These are phyloP conservation scores for Scaptomyza parva DNA, from an alignment of 2,888 invertebrate genomes.

Conservation along the genomic window DNA sequence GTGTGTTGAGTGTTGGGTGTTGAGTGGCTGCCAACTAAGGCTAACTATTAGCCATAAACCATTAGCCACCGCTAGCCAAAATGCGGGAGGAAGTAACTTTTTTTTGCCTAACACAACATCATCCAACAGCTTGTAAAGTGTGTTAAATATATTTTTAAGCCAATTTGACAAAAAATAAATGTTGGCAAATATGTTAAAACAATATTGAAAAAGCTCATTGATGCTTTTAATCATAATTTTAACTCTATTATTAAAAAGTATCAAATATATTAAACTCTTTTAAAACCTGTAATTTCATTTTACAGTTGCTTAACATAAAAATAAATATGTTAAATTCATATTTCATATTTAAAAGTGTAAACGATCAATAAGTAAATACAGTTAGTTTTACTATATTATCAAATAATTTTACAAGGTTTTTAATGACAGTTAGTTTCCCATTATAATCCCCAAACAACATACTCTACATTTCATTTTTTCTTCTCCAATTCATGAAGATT, in stretches of 20 bases:
- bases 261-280: neutral
- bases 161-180: too few species aligned
- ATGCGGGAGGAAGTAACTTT: constrained; percentile 20
- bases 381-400: too few species aligned
- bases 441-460: neutral
- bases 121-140: constrained; percentile 10
- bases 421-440: too few species aligned
- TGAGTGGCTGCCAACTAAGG: constrained; percentile 36
- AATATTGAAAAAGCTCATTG: too few species aligned
- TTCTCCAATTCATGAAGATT: neutral
- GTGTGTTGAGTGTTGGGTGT: too few species aligned
- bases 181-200: neutral
- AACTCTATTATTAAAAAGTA: neutral
- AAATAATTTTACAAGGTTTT: too few species aligned
- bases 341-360: too few species aligned
- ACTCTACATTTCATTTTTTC: too few species aligned
- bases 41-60: constrained; percentile 14
- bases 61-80: constrained; percentile 20
- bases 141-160: neutral
- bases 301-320: neutral
- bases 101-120: neutral
- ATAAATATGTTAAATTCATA: too few species aligned
- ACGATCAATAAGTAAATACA: too few species aligned
- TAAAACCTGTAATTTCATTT: neutral
- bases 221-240: neutral